Evolutionary conservation across 2,797 vertebrate species (phyloP).

Genomic region (Artibeus jamaicensis): DNA sequence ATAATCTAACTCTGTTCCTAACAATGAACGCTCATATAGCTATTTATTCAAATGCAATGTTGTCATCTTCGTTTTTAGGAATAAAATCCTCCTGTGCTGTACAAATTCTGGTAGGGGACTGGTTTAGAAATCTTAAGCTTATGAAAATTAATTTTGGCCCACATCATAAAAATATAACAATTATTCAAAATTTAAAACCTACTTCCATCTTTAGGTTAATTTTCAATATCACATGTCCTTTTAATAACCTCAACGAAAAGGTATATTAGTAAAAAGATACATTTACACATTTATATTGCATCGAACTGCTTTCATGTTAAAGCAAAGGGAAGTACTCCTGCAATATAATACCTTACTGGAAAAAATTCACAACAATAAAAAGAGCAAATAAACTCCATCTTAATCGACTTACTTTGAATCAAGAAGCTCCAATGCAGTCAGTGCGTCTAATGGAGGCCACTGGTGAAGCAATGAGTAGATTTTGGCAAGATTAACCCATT

Average conservation of each 20-base stretch:
- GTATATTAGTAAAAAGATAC: not conserved
- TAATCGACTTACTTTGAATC: conserved; percentile 89
- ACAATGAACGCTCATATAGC: not conserved
- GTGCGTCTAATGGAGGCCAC: conserved; percentile 91
- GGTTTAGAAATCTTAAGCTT: conserved; percentile 11
- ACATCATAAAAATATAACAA: conserved; percentile 34
- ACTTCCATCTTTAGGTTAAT: not conserved
- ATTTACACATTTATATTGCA: not conserved
- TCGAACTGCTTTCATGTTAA: conserved; percentile 1
- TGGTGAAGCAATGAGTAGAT: conserved; percentile 91
- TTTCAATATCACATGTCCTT: conserved; percentile 37
- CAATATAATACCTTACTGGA: conserved; percentile 2
- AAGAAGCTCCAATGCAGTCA: conserved; percentile 94
- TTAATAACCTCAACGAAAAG: conserved; percentile 19
- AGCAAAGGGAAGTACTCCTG: conserved; percentile 21
- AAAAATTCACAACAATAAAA: conserved; percentile 42
- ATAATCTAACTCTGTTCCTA: conserved; percentile 23
- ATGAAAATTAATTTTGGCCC: conserved; percentile 25
- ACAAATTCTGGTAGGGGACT: not conserved
- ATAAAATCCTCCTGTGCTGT: not conserved
- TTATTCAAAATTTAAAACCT: conserved; percentile 30
- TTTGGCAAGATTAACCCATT: conserved; percentile 92
- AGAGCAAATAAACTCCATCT: conserved; percentile 9
- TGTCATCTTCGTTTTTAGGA: not conserved
- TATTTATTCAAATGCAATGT: conserved; percentile 25